Evolutionary conservation across 2,888 invertebrate genomes (phyloP).

Genomic region (Diadegma fenestrale): DNA sequence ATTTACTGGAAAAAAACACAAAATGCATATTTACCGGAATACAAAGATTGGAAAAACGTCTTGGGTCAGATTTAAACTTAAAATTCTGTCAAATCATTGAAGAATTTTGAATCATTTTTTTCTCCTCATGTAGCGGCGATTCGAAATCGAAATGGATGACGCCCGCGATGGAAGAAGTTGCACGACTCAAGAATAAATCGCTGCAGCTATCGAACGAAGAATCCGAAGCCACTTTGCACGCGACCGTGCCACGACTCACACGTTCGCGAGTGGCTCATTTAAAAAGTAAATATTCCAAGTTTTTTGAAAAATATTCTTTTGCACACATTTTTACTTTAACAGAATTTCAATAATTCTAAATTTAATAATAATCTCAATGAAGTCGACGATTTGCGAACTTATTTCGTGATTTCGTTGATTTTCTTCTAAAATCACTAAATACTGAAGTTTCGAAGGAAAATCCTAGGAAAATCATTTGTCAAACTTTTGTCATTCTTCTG

Average conservation of each 20-base stretch:
- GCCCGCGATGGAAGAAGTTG: slow-evolving; percentile 82
- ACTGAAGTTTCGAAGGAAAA: background rate
- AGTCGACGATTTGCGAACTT: background rate
- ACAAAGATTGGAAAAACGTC: no score
- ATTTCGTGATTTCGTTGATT: background rate
- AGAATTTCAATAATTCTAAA: background rate
- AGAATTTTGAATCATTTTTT: background rate
- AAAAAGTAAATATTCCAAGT: slow-evolving; percentile 75
- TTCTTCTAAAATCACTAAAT: background rate
- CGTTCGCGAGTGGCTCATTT: slow-evolving; percentile 79
- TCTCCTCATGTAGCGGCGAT: slow-evolving; percentile 72
- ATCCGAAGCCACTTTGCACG: slow-evolving; percentile 41
- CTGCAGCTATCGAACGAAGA: slow-evolving; percentile 59
- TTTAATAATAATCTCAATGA: no score
- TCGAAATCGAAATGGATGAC: slow-evolving; percentile 82
- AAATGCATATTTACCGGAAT: no score
- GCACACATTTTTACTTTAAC: background rate
- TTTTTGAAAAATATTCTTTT: background rate
- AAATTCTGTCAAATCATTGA: no score
- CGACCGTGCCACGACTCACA: slow-evolving; percentile 74
- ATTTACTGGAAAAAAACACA: no score
- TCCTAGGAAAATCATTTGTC: background rate
- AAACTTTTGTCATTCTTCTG: background rate
- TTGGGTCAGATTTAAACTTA: no score
- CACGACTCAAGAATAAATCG: slow-evolving; percentile 76